Conservation (phyloP, 2,113 vertebrate genomes). For the Peromyscus polionotus region DNA sequence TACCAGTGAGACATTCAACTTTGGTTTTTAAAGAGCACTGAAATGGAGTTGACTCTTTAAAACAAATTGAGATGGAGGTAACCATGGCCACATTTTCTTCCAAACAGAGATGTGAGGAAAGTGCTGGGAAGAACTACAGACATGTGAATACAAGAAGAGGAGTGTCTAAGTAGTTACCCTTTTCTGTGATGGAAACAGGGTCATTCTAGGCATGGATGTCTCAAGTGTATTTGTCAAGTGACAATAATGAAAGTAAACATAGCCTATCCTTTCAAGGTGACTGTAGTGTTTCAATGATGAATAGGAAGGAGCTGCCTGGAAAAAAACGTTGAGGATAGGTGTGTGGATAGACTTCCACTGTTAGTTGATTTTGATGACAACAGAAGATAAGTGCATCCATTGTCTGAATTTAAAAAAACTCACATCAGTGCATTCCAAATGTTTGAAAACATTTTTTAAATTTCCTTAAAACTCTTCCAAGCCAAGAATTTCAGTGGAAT, state of each 20-base stretch:
- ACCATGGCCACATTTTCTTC: not conserved
- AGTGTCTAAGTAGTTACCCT: not conserved
- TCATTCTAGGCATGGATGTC: not conserved
- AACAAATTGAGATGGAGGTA: not conserved
- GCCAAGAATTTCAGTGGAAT: conserved; percentile 40
- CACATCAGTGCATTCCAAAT: not conserved
- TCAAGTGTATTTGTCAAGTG: conserved; percentile 45
- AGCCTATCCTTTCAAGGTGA: not conserved
- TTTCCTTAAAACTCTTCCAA: conserved; percentile 26
- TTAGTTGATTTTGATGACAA: not conserved
- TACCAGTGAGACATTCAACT: not conserved
- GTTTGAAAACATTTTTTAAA: conserved; percentile 42
- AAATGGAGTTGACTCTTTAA: not conserved
- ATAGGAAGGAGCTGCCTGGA: not conserved
- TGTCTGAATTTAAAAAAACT: not conserved
- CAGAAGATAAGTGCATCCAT: not conserved
- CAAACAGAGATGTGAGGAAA: not conserved
- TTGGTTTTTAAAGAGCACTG: not conserved
- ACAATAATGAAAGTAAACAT: conserved; percentile 2
- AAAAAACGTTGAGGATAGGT: not conserved
- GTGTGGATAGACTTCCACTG: not conserved
- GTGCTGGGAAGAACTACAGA: conserved; percentile 1
- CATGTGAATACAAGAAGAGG: not conserved
- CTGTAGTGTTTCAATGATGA: not conserved
- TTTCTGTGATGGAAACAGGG: not conserved